A percentile compares a stretch with the other conserved stretches of the same genome.
These are phyloP conservation scores for Mormyrus lacerda DNA, from an alignment of 2,113 vertebrate species.

Conservation along the genomic window DNA sequence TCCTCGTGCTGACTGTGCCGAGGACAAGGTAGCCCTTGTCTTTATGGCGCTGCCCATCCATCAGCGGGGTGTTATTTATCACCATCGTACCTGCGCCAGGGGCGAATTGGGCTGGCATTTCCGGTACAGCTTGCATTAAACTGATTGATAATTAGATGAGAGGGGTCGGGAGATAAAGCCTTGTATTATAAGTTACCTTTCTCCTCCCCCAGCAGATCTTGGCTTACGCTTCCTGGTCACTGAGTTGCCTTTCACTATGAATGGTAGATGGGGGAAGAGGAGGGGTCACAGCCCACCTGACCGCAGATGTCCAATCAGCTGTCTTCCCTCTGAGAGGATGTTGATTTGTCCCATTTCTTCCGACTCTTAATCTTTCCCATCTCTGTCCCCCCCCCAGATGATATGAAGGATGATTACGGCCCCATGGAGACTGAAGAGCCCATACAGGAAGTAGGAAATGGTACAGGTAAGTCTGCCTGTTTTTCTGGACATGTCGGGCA, in stretches of 20 bases:
- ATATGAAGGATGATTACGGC: constrained; percentile 97
- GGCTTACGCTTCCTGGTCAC: neutral
- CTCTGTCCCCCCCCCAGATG: constrained; percentile 71
- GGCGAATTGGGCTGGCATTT: constrained; percentile 30
- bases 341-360: neutral
- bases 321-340: neutral
- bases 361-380: neutral
- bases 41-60: constrained; percentile 60
- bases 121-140: constrained; percentile 40
- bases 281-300: neutral
- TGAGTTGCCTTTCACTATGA: neutral
- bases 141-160: constrained; percentile 45
- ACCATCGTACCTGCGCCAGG: constrained; percentile 60
- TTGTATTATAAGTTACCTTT: neutral
- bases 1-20: constrained; percentile 39
- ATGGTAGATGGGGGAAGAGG: neutral
- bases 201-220: neutral
- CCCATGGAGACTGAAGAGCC: constrained; percentile 82
- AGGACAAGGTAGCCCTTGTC: constrained; percentile 36
- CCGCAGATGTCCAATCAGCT: neutral
- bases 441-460: constrained; percentile 79
- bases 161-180: neutral
- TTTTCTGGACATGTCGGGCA: neutral
- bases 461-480: constrained; percentile 79
- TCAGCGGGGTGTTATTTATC: constrained; percentile 51